These are phyloP conservation scores for Mermis nigrescens DNA, from an alignment of 2,888 invertebrate species.

Conservation along the genomic window DNA sequence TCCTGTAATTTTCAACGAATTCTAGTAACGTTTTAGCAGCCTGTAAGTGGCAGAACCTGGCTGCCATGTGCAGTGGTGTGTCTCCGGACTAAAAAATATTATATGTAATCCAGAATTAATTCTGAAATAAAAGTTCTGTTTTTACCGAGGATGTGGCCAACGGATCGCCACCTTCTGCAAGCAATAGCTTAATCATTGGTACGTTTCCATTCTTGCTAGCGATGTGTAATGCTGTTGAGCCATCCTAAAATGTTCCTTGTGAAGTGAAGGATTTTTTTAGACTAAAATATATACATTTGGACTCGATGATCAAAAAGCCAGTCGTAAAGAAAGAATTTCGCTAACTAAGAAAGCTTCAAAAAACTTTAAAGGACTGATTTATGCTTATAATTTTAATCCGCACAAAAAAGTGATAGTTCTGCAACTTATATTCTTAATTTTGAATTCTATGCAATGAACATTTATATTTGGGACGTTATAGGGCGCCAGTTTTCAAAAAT, in stretches of 20 bases:
- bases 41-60: conserved; percentile 51
- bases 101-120: background rate
- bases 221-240: conserved; percentile 88
- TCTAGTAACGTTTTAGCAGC: conserved; percentile 67
- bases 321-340: too few relatives aligned
- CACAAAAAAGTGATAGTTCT: too few relatives aligned
- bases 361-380: too few relatives aligned
- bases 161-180: conserved; percentile 86
- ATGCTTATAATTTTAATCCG: background rate
- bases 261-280: too few relatives aligned
- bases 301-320: too few relatives aligned
- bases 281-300: too few relatives aligned
- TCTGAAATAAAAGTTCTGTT: background rate
- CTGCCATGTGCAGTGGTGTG: conserved; percentile 83
- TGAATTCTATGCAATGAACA: too few relatives aligned
- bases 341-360: too few relatives aligned
- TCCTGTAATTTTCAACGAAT: conserved; percentile 40
- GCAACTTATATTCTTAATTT: too few relatives aligned
- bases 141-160: conserved; percentile 55
- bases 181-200: conserved; percentile 57
- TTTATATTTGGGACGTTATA: too few relatives aligned
- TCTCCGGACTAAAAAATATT: conserved; percentile 54
- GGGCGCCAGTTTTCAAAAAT: too few relatives aligned
- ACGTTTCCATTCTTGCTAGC: conserved; percentile 79
- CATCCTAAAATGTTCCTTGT: conserved; percentile 44